phyloP scores from a whole-genome alignment of 2,797 vertebrate species.

The Microctenopoma stevenorrisi region DNA sequence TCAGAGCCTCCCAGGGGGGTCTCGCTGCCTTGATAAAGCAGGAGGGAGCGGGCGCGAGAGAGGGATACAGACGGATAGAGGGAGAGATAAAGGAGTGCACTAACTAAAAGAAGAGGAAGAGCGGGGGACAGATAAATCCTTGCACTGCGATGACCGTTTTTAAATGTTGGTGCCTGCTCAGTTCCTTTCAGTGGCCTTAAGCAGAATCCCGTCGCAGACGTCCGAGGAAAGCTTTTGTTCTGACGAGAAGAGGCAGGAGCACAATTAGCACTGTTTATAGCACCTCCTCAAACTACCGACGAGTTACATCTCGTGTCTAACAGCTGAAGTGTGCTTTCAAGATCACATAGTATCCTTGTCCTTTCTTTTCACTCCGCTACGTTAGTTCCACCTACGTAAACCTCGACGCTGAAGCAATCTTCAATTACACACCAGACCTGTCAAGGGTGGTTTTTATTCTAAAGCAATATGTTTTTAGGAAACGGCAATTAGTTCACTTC shows the following conservation, averaged over 20 bases:
- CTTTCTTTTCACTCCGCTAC: slow-evolving; percentile 1
- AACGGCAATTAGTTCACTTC: slow-evolving; percentile 43
- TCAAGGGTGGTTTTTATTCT: slow-evolving; percentile 23
- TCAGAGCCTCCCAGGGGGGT: slow-evolving; percentile 81
- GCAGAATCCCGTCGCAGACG: slow-evolving; percentile 36
- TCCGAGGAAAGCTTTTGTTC: slow-evolving; percentile 41
- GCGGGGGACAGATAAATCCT: slow-evolving; percentile 31
- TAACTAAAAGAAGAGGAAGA: slow-evolving; percentile 20
- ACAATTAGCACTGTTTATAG: slow-evolving; percentile 44
- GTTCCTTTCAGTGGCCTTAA: slow-evolving; percentile 55
- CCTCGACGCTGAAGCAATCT: neutral
- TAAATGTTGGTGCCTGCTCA: slow-evolving; percentile 36
- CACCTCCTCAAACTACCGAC: slow-evolving; percentile 13
- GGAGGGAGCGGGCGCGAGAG: neutral
- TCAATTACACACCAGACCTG: slow-evolving; percentile 13
- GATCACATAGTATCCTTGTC: slow-evolving; percentile 5
- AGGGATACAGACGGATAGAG: slow-evolving; percentile 33
- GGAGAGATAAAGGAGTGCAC: slow-evolving; percentile 59
- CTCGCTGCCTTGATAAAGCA: slow-evolving; percentile 71
- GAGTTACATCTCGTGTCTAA: neutral
- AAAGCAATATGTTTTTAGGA: slow-evolving; percentile 41
- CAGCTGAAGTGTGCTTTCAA: slow-evolving; percentile 17
- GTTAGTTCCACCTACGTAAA: neutral
- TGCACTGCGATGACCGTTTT: slow-evolving; percentile 43
- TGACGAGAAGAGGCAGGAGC: slow-evolving; percentile 30